These are phyloP conservation scores for Furnarius figulus DNA, from an alignment of 2,113 vertebrate species.

Conservation along the genomic window DNA sequence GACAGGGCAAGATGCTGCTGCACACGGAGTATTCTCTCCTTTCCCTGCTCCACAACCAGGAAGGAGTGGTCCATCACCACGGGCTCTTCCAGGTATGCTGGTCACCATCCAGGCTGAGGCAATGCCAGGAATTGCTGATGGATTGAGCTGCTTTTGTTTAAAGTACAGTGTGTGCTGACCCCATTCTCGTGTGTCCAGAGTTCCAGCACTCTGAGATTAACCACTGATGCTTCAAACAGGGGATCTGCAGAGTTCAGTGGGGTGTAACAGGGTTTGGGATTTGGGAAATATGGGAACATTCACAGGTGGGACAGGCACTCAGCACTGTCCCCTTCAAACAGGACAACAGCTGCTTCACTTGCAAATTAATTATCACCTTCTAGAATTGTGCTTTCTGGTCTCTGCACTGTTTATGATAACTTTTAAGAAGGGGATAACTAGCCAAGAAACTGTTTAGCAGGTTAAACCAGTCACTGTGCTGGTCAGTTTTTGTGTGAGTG, in stretches of 20 bases:
- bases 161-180: background rate
- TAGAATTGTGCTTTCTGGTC: background rate
- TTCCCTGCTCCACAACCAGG: conserved; percentile 94
- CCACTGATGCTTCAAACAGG: background rate
- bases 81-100: conserved; percentile 93
- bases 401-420: background rate
- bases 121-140: background rate
- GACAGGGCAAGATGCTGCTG: conserved; percentile 98
- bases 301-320: background rate
- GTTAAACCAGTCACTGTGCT: background rate
- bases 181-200: background rate
- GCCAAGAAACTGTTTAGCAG: background rate
- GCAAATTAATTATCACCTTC: background rate
- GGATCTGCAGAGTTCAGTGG: background rate
- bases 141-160: background rate
- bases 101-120: background rate
- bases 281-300: background rate
- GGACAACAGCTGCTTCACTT: background rate
- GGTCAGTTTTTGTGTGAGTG: background rate
- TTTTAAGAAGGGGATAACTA: background rate
- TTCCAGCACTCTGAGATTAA: background rate
- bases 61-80: conserved; percentile 97
- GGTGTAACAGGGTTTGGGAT: background rate
- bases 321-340: background rate
- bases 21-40: conserved; percentile 97